Conservation (phyloP, 2,113 vertebrate genomes). For the Odocoileus virginianus region DNA sequence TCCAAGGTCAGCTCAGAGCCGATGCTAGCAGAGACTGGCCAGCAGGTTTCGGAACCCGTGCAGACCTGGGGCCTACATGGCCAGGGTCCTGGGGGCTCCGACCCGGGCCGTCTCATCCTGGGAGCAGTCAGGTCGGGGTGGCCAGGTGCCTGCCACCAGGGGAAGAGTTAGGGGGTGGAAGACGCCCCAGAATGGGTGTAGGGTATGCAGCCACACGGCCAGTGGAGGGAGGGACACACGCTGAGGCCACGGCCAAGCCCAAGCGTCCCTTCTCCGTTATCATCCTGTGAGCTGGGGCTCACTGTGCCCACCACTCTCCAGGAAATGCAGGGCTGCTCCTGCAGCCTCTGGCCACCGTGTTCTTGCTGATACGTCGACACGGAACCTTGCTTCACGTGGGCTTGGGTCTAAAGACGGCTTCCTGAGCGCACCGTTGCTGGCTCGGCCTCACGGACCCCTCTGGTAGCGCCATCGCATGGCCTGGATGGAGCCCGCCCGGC, state of each 20-base stretch:
- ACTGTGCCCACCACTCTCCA: not conserved
- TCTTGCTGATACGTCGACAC: rapidly evolving
- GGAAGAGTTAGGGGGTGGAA: not conserved
- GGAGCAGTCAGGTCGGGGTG: not conserved
- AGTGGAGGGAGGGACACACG: not conserved
- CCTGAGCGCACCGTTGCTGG: rapidly evolving
- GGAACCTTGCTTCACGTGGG: not conserved
- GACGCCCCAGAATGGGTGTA: rapidly evolving
- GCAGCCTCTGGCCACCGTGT: not conserved
- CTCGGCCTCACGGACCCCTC: rapidly evolving
- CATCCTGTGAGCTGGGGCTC: rapidly evolving
- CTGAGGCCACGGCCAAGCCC: not conserved
- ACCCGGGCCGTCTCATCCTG: not conserved
- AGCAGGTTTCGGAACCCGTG: rapidly evolving
- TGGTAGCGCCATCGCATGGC: rapidly evolving
- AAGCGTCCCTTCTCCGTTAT: not conserved
- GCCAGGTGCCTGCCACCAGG: not conserved
- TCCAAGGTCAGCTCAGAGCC: not conserved
- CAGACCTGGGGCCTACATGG: not conserved
- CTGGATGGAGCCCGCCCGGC: rapidly evolving
- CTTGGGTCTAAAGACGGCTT: not conserved
- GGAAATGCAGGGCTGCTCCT: not conserved
- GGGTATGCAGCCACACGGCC: not conserved
- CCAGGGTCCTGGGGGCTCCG: not conserved
- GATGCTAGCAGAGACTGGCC: rapidly evolving